Evolutionary conservation across 2,113 vertebrate genomes (phyloP).

Genomic region (Zeus faber): DNA sequence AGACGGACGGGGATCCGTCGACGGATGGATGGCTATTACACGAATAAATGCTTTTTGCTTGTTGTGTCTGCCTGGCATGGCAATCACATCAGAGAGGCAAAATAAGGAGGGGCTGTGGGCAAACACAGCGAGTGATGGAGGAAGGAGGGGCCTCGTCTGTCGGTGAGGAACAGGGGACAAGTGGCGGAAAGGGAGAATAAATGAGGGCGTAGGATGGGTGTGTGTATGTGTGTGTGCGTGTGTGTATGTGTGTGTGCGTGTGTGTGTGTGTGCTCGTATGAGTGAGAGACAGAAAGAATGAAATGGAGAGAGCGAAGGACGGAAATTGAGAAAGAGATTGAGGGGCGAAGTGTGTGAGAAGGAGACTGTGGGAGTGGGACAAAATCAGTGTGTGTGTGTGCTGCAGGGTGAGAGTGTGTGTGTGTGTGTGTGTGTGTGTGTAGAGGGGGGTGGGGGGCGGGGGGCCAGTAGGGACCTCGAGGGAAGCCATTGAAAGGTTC

Average conservation of each 20-base stretch:
- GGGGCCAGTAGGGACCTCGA: constrained; percentile 60
- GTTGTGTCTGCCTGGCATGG: constrained; percentile 49
- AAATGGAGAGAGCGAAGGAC: constrained; percentile 1
- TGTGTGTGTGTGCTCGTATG: constrained; percentile 23
- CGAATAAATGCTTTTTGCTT: no score
- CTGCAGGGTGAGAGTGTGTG: constrained; percentile 13
- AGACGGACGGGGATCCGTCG: no score
- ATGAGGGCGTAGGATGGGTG: constrained; percentile 11
- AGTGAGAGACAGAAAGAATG: constrained; percentile 5
- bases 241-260: constrained; percentile 24
- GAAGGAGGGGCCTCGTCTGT: constrained; percentile 20
- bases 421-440: constrained; percentile 26
- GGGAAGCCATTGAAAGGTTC: constrained; percentile 78
- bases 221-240: constrained; percentile 21
- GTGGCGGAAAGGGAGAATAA: constrained; percentile 9
- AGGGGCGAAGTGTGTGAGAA: constrained; percentile 1
- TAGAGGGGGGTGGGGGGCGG: constrained; percentile 47
- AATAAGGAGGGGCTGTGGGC: constrained; percentile 57
- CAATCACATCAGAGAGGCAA: constrained; percentile 62
- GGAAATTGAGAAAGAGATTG: background rate
- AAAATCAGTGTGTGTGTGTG: constrained; percentile 8
- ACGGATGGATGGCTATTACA: no score
- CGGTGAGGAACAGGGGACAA: constrained; percentile 35
- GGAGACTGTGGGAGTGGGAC: constrained; percentile 6
- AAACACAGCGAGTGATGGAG: no score